phyloP scores from a whole-genome alignment of 2,797 vertebrate species.

The Myiothlypis coronata region DNA sequence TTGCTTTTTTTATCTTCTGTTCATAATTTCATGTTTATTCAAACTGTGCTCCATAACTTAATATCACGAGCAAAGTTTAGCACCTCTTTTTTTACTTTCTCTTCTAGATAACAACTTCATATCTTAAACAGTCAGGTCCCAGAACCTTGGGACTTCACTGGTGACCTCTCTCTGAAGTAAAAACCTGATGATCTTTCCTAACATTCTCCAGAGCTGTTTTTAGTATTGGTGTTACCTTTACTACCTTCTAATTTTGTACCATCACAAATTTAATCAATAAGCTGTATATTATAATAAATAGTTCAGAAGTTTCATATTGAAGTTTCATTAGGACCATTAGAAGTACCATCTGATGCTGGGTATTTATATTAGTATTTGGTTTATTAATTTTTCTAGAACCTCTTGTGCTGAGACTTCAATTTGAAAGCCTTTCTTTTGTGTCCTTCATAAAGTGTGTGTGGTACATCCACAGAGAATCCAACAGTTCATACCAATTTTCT shows the following conservation, averaged over 20 bases:
- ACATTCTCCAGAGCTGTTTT: not conserved
- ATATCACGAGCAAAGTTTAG: not conserved
- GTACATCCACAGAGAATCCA: not conserved
- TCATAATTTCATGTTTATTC: not conserved
- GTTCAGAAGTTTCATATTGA: not conserved
- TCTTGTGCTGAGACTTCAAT: not conserved
- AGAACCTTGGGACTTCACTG: not conserved
- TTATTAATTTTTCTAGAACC: not conserved
- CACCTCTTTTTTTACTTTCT: not conserved
- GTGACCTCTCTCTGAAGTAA: not conserved
- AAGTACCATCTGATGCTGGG: not conserved
- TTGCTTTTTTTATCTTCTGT: not conserved
- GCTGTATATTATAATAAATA: not conserved
- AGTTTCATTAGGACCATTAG: not conserved
- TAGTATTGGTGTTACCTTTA: not conserved
- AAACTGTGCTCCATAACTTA: not conserved
- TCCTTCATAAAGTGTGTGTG: not conserved
- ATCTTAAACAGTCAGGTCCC: not conserved
- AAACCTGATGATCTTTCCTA: not conserved
- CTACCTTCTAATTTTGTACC: not conserved
- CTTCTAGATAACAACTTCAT: not conserved
- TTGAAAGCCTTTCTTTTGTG: not conserved
- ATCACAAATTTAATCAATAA: not conserved
- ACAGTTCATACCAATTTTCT: not conserved
- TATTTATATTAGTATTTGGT: not conserved